Evolutionary conservation across 2,113 vertebrate genomes (phyloP).

Genomic region (Lutjanus erythropterus): DNA sequence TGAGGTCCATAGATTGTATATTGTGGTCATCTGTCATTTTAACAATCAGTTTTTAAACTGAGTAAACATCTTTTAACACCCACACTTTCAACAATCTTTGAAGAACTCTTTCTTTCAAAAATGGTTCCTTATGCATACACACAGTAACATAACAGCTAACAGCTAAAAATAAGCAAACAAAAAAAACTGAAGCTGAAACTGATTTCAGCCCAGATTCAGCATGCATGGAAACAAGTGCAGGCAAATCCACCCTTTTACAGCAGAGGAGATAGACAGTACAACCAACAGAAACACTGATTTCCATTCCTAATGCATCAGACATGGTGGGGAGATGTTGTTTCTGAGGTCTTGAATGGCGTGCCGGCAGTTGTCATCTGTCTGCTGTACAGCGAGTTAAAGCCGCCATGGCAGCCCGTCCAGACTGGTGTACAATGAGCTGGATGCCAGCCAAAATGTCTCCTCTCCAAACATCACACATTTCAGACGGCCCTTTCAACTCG

Average conservation of each 20-base stretch:
- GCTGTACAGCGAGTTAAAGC: slow-evolving; percentile 69
- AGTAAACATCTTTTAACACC: too few relatives aligned
- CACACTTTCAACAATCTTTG: too few relatives aligned
- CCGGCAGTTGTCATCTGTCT: slow-evolving; percentile 75
- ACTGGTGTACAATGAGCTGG: slow-evolving; percentile 84
- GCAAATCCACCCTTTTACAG: slow-evolving; percentile 45
- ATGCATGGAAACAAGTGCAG: slow-evolving; percentile 43
- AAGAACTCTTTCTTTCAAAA: too few relatives aligned
- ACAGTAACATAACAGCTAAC: not conserved
- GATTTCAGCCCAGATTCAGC: slow-evolving; percentile 11
- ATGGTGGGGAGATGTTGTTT: slow-evolving; percentile 64
- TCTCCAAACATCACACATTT: slow-evolving; percentile 78
- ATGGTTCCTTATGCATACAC: not conserved
- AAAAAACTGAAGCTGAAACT: too few relatives aligned
- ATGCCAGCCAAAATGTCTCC: slow-evolving; percentile 82
- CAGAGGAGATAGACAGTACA: slow-evolving; percentile 55
- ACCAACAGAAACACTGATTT: slow-evolving; percentile 57
- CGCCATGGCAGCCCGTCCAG: slow-evolving; percentile 75
- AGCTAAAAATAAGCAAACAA: too few relatives aligned
- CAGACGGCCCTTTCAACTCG: slow-evolving; percentile 71
- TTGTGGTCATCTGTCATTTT: too few relatives aligned
- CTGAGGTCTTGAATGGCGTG: slow-evolving; percentile 59
- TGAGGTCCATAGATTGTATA: too few relatives aligned
- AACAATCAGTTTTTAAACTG: too few relatives aligned
- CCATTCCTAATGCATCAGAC: slow-evolving; percentile 72